Evolutionary conservation across 2,888 invertebrate species (phyloP), one percentile per base, ranked within the genome.

Genomic region (Seira ritae): DNA sequence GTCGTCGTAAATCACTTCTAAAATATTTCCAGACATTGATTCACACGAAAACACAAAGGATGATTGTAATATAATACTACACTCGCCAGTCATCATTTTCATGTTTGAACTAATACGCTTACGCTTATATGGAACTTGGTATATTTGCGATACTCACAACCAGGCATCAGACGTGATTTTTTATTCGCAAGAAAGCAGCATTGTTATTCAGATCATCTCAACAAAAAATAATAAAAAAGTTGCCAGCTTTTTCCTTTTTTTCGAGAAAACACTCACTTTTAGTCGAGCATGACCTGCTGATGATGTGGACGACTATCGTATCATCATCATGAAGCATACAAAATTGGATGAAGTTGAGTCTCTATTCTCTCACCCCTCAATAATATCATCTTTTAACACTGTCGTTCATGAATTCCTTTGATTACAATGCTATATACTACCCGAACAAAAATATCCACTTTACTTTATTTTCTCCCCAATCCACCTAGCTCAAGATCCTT

Each of bases 331-430:
- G n/a, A n/a, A n/a, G n/a, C n/a, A n/a, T n/a, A 42, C 42, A 42
- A 4, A 42, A 42, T n/a, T n/a, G n/a, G n/a, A 73, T 73, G 62
- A 66, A 74, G 74, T 74, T 74, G n/a, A n/a, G n/a, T 66, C 66
- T 65, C 65, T 74, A 65, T 74, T 74, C 74, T 42, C 42, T 42
- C 42, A 42, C 42, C 12, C 42, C 12, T 42, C 42, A 42, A 12
- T 12, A 42, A 42, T 12, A 42, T 8, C 42, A 42, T 42, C n/a
- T 12, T 42, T 42, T 42, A 42, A 42, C 42, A 12, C 42, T 12
- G 42, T 42, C 42, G 12, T 42, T 42, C 42, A 42, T 42, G 42
- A 4, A 42, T 42, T 42, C 42, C 12, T 8, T 42, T 42, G 42
- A 42, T 42, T 42, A 42, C 4, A 42, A 8, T 42, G 42, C 42